Evolutionary conservation across 2,888 invertebrate species (phyloP).

Genomic region (Portevinia maculata): DNA sequence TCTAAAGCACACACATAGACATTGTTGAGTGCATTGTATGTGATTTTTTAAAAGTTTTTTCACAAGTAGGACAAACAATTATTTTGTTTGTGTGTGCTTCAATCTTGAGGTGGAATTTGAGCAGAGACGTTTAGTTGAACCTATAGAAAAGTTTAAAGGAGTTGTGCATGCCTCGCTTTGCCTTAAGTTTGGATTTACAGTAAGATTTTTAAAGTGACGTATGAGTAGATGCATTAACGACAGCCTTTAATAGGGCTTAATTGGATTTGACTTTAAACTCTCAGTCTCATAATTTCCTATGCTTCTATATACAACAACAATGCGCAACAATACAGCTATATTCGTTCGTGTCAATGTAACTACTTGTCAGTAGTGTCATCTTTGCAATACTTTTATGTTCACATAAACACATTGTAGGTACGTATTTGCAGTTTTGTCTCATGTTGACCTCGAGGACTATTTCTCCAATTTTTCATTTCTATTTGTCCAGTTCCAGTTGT

Average conservation of each 20-base stretch:
- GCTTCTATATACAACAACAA: too few relatives aligned
- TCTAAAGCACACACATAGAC: slow-evolving; percentile 28
- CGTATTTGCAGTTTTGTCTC: too few relatives aligned
- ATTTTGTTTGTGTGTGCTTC: not conserved
- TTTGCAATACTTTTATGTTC: too few relatives aligned
- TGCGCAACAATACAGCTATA: too few relatives aligned
- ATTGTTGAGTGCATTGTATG: slow-evolving; percentile 20
- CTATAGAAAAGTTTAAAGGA: not conserved
- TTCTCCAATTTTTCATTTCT: slow-evolving; percentile 6
- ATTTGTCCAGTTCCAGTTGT: not conserved
- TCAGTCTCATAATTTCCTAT: too few relatives aligned
- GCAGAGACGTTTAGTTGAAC: not conserved
- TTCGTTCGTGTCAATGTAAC: too few relatives aligned
- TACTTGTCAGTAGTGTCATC: too few relatives aligned
- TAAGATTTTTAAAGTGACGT: not conserved
- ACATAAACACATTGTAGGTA: too few relatives aligned
- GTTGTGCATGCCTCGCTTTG: too few relatives aligned
- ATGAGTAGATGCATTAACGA: not conserved
- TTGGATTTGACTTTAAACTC: too few relatives aligned
- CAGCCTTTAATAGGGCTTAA: too few relatives aligned
- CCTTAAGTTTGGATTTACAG: not conserved
- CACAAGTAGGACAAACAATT: not conserved
- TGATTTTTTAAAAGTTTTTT: slow-evolving; percentile 21
- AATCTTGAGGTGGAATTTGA: slow-evolving; percentile 9
- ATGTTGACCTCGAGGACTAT: not conserved